These are phyloP conservation scores for Pelobates cultripes DNA, from an alignment of 2,797 vertebrate species.

Conservation along the genomic window DNA sequence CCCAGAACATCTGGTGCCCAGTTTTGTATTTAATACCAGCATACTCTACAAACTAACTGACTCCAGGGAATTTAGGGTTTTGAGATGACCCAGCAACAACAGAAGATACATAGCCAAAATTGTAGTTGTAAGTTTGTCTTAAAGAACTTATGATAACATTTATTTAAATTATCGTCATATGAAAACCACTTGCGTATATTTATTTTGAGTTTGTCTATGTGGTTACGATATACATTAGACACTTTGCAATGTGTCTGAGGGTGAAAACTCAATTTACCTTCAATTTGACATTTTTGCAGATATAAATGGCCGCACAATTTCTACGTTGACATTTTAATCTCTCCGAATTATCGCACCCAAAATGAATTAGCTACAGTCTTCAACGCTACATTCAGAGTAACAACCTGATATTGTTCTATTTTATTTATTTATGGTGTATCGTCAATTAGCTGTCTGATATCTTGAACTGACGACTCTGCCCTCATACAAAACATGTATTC, in stretches of 20 bases:
- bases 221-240: neutral
- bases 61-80: too few species aligned
- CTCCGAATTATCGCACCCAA: neutral
- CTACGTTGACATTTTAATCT: neutral
- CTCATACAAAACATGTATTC: neutral
- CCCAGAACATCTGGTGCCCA: too few species aligned
- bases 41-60: too few species aligned
- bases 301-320: neutral
- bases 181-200: neutral
- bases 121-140: too few species aligned
- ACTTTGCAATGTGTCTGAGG: neutral
- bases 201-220: neutral
- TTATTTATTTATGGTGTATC: neutral
- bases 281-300: neutral
- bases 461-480: neutral
- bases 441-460: neutral
- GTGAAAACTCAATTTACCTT: conserved; percentile 1
- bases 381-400: neutral
- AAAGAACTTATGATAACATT: too few species aligned
- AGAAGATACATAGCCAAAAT: too few species aligned
- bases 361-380: neutral
- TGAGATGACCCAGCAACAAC: too few species aligned
- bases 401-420: neutral
- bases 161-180: neutral
- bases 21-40: too few species aligned